Evolutionary conservation across 2,888 invertebrate species (phyloP), one percentile per base, ranked within the genome.

Genomic region (Eudemis profundana): DNA sequence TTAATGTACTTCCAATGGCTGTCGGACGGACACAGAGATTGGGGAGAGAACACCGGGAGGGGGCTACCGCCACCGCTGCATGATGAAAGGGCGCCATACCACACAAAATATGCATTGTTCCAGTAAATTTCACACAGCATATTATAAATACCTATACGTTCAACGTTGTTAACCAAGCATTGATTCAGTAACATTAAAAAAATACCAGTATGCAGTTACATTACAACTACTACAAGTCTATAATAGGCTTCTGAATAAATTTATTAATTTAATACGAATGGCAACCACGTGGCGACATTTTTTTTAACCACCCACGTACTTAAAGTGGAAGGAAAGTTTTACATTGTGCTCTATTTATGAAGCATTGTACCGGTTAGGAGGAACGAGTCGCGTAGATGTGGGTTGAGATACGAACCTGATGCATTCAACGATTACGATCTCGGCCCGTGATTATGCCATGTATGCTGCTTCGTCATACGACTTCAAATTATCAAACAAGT

Each of bases 1-100:
- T 84, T 86, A 87, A 87, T 88, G 85, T 83, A 87, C 84, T 85
- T 79, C 79, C 83, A 81, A 84, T 83, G 77, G 74, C 76, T 77
- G 78, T 74, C 74, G 69, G 81, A 74, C 75, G 70, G 77, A 77
- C 78, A 78, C 75, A 66, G 69, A 40, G 36, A 59, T 46, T 56
- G 67, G 69, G 69, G 66, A 66, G 62, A 61, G 47, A 40, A 21
- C 40, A 53, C 53, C 44, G 53, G 74, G 77, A 80, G 82, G 81
- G 78, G 78, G 72, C 68, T 71, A 68, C 69, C 49, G 73, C 68
- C 70, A 68, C 69, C 51, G 65, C 49, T 56, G 63, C 65, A 64
- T 51, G 47, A 38, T 51, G 51, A 65, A n/a, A 62, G 60, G 49
- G 54, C 56, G 54, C 54, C 51, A 49, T 61, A 47, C 62, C 68